Percentiles rank a stretch among this genome's conserved stretches.
phyloP scores from a whole-genome alignment of 2,888 invertebrate genomes.

The Drosophila paramelanica region DNA sequence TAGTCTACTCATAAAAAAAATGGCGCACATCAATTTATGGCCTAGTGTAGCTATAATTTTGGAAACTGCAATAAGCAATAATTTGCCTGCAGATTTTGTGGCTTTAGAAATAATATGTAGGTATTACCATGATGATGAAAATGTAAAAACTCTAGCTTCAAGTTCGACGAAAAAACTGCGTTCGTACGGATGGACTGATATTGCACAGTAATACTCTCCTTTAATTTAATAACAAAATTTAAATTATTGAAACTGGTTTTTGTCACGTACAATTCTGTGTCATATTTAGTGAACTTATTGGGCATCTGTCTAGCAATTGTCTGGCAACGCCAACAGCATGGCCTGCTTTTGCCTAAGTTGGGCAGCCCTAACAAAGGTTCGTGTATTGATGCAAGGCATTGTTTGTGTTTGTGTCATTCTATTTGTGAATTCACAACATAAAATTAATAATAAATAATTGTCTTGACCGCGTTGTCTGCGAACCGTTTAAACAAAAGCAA shows the following conservation, averaged over 20 bases:
- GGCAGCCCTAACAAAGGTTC: constrained; percentile 46
- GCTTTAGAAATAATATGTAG: too few relatives aligned
- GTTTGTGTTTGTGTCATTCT: constrained; percentile 46
- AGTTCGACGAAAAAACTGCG: too few relatives aligned
- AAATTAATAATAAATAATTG: constrained; percentile 9
- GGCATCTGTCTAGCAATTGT: not conserved
- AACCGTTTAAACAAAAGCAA: not conserved
- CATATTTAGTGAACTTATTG: constrained; percentile 4
- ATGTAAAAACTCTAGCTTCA: too few relatives aligned
- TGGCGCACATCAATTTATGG: too few relatives aligned
- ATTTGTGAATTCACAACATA: constrained; percentile 22
- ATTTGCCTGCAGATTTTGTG: too few relatives aligned
- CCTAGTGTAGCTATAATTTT: too few relatives aligned
- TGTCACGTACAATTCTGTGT: constrained; percentile 8
- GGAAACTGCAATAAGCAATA: too few relatives aligned
- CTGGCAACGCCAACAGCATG: constrained; percentile 38
- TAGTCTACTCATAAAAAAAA: too few relatives aligned
- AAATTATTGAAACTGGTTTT: not conserved
- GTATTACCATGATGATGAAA: too few relatives aligned
- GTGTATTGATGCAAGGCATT: constrained; percentile 58
- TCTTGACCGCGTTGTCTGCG: constrained; percentile 2
- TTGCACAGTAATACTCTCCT: too few relatives aligned
- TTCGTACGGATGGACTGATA: too few relatives aligned
- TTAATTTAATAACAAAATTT: too few relatives aligned
- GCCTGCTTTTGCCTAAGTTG: constrained; percentile 1